Base-by-base conservation (phyloP, 2,797 vertebrate species). In the Chiroxiphia lanceolata region DNA sequence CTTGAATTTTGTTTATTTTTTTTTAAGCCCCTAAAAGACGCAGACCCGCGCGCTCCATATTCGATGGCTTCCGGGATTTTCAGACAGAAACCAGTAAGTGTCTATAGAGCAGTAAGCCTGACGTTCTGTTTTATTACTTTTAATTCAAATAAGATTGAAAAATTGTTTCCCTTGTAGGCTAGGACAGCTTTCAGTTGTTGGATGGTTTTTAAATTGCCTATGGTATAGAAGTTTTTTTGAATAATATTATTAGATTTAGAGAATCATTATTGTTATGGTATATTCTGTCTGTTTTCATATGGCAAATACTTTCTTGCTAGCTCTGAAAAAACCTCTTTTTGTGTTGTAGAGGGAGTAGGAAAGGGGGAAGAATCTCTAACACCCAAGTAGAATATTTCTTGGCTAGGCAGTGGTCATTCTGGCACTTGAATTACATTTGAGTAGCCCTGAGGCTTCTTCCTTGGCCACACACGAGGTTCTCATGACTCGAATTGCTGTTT, bases 31-130 rank as follows among this genome's bases (percentile, higher is more conserved):
- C 99, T 97, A 99, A 99, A 97, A 98, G 99, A 96, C 98, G 99
- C 94, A 98, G 99, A 97, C 99, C 99, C 56, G 99, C 99, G 47
- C 98, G 99, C 87, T 99, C 99, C 57, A 99, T 99, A 98, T 99
- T 99, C 96, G 99, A 99, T 86, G 99, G 99, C 86, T 99, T 99
- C 97, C 98, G 99, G 90, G 99, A 99, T 97, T 99, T 99, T 96
- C 99, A 99, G 94, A 99, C 99, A 84, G 99, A 99, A 98, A 99
- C 99, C 88, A 99, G 99, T 99, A 97, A 96, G 98, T 98, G 95
- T 97, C 93, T 97, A 29, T 90, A 64, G 64, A 95, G 67, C 79
- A 93, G 81, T 88, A 90, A 56, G 60, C 45, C 60, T 78, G 31
- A 47, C 13, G 4, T 0, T 64, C 45, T 29, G 1, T 68, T 75